Base-by-base conservation (phyloP, 2,888 invertebrate genomes). In the Teleiodes luculella region DNA sequence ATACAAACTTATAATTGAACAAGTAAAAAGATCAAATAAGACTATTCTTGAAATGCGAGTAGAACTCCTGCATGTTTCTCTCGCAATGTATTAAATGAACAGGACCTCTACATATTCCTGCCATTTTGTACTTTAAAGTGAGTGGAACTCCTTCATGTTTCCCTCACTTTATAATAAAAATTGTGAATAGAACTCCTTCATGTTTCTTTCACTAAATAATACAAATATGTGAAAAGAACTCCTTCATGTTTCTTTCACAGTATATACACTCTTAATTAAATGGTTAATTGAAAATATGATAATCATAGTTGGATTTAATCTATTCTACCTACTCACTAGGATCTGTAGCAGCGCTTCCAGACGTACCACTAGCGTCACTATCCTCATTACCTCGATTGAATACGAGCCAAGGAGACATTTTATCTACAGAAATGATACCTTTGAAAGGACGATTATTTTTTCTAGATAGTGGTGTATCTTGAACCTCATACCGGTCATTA, bases 401-500 rank as follows among this genome's bases (percentile, higher is more conserved):
- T 10, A 28, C 28, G 7, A 45, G 28, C 45, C 45, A 45, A 28
- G 24, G 45, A 28, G 14, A 10, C 13, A 45, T 45, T 45, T 28
- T 45, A 6, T 45, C 45, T 3, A 45, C 45, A n/a, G 45, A 28
- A 45, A 28, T 3, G 10, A 45, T 28, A 28, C 45, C 18, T 24
- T 45, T 45, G n/a, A 28, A 45, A 24, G 24, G 13, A n/a, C 13
- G n/a, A 28, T 45, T 45, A 28, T 28, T 28, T 28, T 45, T 45
- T 6, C 45, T 14, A 18, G 45, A 18, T 6, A 45, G 11, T 28
- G 45, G 45, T 2, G 56, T 59, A 46, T 57, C 56, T 14, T 55
- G 48, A 16, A 62, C 57, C 31, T 56, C 53, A 53, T 62, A 45
- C 11, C 45, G 14, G 28, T 45, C 45, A 28, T 45, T 45, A 28